These are phyloP conservation scores for Malacoraja senta DNA, from an alignment of 2,797 vertebrate genomes.

Conservation along the genomic window DNA sequence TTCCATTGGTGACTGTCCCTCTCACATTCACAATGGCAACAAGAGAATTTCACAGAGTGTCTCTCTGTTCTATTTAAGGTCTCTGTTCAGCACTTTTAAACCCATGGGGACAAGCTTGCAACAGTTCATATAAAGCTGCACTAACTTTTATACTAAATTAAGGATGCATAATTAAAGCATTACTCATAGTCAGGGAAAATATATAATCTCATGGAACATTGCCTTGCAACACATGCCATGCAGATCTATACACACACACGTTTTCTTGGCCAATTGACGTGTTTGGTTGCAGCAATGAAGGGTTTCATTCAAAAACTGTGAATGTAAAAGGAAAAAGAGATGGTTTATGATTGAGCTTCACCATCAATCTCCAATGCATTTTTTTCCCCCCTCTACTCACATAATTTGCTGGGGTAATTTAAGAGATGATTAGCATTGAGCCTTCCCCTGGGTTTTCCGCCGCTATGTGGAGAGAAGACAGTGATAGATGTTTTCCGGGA, in stretches of 20 bases:
- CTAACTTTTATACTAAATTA: slow-evolving; percentile 1
- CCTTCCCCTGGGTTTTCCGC: background rate
- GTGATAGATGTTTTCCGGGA: slow-evolving; percentile 28
- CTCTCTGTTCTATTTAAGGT: slow-evolving; percentile 2
- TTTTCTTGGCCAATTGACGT: background rate
- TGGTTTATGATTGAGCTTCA: background rate
- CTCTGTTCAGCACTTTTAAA: background rate
- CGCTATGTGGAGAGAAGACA: background rate
- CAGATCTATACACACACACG: background rate
- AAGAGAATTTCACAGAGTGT: background rate
- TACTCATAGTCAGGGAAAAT: background rate
- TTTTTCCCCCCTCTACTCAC: background rate
- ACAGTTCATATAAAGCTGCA: background rate
- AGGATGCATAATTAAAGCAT: slow-evolving; percentile 22
- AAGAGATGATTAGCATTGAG: slow-evolving; percentile 31
- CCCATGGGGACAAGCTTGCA: background rate
- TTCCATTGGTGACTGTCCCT: background rate
- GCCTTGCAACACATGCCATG: background rate
- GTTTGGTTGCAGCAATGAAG: background rate
- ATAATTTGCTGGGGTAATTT: background rate
- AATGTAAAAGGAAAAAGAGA: background rate
- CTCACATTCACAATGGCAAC: slow-evolving; percentile 8
- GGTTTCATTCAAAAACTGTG: background rate
- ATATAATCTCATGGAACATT: background rate
- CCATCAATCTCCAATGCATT: background rate